Evolutionary conservation across 2,888 invertebrate genomes (phyloP).

Genomic region (Slavum lentiscoides): DNA sequence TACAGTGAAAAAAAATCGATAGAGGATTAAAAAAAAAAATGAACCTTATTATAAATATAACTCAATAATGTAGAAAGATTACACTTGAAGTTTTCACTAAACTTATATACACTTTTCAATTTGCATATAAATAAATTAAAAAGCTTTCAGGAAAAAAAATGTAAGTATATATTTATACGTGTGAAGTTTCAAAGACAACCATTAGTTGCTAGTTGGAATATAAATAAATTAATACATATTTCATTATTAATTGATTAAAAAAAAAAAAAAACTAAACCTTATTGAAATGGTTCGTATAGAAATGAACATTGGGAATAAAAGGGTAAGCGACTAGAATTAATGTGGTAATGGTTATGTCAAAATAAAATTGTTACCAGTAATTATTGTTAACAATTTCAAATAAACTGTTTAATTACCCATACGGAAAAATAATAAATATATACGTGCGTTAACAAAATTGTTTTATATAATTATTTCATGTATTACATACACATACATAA

Average conservation of each 20-base stretch:
- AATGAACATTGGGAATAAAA: constrained; percentile 1
- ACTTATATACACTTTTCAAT: constrained; percentile 12
- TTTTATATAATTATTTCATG: background rate
- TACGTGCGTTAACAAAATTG: background rate
- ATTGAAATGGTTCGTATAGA: constrained; percentile 14
- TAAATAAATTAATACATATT: constrained; percentile 12
- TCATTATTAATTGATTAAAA: constrained; percentile 7
- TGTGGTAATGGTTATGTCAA: background rate
- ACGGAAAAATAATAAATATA: background rate
- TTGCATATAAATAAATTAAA: background rate
- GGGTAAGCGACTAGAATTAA: constrained; percentile 6
- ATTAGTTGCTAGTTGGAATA: background rate
- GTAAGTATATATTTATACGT: background rate
- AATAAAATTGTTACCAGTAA: constrained; percentile 7
- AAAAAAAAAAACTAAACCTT: constrained; percentile 14
- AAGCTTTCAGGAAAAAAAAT: background rate
- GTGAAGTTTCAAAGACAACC: constrained; percentile 10
- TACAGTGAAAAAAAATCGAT: background rate
- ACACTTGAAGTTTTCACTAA: background rate
- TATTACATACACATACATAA: no score
- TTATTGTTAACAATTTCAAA: background rate
- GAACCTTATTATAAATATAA: background rate
- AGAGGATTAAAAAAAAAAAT: constrained; percentile 3
- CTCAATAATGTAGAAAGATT: background rate
- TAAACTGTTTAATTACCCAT: background rate